Conservation (phyloP, 2,888 invertebrate species). For the Taphrorychus bicolor region DNA sequence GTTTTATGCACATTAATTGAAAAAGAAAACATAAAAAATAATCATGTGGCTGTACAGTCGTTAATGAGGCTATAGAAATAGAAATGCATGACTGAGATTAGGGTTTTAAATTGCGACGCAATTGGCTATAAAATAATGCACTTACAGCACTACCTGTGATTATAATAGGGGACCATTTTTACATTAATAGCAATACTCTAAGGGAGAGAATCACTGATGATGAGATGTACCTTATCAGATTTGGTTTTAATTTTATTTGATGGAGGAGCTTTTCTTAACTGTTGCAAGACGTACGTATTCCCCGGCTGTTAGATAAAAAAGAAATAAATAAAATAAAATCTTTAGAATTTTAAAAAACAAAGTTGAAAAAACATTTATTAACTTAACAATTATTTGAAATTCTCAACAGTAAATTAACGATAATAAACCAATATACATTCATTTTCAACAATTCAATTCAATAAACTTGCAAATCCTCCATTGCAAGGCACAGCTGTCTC, state of each 20-base stretch:
- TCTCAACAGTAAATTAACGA: not conserved
- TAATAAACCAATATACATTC: no score
- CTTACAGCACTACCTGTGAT: no score
- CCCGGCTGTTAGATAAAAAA: constrained; percentile 67
- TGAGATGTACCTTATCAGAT: constrained; percentile 63
- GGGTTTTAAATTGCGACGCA: not conserved
- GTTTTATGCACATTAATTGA: not conserved
- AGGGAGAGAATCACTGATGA: not conserved
- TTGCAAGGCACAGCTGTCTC: not conserved
- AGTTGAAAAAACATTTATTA: not conserved
- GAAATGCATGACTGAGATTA: not conserved
- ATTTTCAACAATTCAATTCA: not conserved
- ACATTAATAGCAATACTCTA: not conserved
- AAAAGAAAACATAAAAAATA: not conserved
- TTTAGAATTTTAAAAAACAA: not conserved
- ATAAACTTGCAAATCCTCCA: not conserved
- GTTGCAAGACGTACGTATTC: constrained; percentile 80
- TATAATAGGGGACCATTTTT: no score
- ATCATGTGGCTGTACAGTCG: not conserved
- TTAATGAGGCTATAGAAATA: not conserved
- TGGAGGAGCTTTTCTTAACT: constrained; percentile 84
- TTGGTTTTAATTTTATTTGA: constrained; percentile 85
- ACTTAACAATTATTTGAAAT: not conserved
- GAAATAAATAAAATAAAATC: not conserved
- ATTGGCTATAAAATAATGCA: not conserved